Percentiles rank a stretch among this genome's conserved stretches.
phyloP scores from a whole-genome alignment of 1,140 invertebrate genomes.

The Akabosia matsudoensis region DNA sequence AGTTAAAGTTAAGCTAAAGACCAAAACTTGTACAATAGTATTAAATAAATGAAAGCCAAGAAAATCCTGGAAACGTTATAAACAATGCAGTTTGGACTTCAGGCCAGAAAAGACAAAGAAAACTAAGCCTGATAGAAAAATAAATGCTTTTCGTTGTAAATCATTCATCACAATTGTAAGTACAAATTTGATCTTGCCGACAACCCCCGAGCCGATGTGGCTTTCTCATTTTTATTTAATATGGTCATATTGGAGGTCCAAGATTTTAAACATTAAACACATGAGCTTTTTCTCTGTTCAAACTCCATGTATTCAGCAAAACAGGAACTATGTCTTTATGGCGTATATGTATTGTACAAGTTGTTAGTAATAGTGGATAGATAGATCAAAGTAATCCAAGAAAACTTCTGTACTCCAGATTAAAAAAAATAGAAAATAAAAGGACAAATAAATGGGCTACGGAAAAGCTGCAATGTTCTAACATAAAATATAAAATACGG shows the following conservation, averaged over 20 bases:
- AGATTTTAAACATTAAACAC: no score
- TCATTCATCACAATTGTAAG: not conserved
- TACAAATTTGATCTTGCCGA: not conserved
- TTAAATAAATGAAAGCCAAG: no score
- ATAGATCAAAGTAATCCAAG: not conserved
- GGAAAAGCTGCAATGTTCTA: not conserved
- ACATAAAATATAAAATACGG: not conserved
- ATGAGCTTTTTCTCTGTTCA: no score
- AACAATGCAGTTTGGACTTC: not conserved
- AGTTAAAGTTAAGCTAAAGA: no score
- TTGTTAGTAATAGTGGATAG: not conserved
- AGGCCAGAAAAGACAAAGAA: not conserved
- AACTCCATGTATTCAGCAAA: not conserved
- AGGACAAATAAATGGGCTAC: not conserved
- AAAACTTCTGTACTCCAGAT: not conserved
- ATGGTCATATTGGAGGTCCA: no score
- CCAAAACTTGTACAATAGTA: no score
- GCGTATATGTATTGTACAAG: no score
- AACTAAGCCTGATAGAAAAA: not conserved
- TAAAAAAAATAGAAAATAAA: not conserved
- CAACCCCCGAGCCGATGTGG: not conserved
- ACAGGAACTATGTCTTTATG: no score
- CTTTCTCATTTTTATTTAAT: not conserved
- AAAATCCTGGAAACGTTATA: not conserved
- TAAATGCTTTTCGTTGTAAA: not conserved